A percentile compares a stretch with the other conserved stretches of the same genome.
Evolutionary conservation across 2,888 invertebrate genomes (phyloP).

Genomic region (Bimastos eiseni): DNA sequence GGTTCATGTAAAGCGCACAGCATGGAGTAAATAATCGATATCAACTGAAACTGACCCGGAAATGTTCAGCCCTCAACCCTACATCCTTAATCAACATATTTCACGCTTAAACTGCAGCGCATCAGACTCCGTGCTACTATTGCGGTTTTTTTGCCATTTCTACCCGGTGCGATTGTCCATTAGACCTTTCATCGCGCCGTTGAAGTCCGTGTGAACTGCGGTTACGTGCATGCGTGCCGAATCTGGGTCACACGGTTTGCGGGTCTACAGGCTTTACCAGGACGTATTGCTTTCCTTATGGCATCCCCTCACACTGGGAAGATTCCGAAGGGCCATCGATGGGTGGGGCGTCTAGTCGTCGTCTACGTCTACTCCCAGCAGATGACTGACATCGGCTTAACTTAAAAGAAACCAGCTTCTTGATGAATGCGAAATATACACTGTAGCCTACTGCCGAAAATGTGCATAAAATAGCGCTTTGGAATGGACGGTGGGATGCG

Average conservation of each 20-base stretch:
- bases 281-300: background rate
- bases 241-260: constrained; percentile 4
- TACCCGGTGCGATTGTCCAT: background rate
- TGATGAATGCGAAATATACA: background rate
- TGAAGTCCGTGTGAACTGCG: constrained; percentile 5
- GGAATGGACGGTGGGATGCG: background rate
- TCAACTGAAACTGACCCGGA: background rate
- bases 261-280: background rate
- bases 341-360: background rate
- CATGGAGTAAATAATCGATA: background rate
- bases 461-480: background rate
- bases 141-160: background rate
- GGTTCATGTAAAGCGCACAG: background rate
- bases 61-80: background rate
- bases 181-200: background rate
- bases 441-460: too few species aligned
- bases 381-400: background rate
- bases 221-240: background rate
- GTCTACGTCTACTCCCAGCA: background rate
- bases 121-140: background rate
- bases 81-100: background rate
- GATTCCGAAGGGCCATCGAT: background rate
- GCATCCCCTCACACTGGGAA: background rate
- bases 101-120: too few species aligned
- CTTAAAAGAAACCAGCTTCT: background rate